A percentile compares a stretch with the other conserved stretches of the same genome.
Evolutionary conservation across 2,113 vertebrate species (phyloP).

Genomic region (Tinamus guttatus): DNA sequence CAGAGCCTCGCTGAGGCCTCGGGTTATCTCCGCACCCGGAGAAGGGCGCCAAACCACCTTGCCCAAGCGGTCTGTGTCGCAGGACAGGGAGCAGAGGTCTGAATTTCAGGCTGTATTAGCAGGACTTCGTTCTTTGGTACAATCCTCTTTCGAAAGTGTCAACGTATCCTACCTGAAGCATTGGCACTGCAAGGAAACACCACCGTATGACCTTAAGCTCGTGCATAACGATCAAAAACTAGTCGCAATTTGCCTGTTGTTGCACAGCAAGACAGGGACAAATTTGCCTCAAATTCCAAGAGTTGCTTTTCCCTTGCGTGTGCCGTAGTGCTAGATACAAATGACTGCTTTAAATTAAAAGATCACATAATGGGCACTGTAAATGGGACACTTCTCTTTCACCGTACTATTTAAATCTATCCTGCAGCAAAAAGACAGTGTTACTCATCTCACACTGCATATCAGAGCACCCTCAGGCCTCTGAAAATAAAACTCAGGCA

Average conservation of each 20-base stretch:
- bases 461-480: not conserved
- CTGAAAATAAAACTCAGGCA: not conserved
- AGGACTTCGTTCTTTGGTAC: not conserved
- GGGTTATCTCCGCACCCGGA: not conserved
- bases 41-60: too few relatives aligned
- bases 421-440: not conserved
- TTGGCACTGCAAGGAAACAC: not conserved
- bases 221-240: not conserved
- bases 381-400: not conserved
- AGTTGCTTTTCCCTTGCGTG: not conserved
- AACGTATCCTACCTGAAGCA: not conserved
- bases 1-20: constrained; percentile 8
- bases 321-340: not conserved
- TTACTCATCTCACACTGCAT: not conserved
- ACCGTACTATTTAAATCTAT: not conserved
- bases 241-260: not conserved
- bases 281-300: not conserved
- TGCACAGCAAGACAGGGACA: not conserved
- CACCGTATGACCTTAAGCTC: not conserved
- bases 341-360: not conserved
- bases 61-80: not conserved
- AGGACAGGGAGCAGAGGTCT: not conserved
- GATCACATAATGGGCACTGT: not conserved
- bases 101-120: not conserved
- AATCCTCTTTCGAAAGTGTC: not conserved